These are phyloP conservation scores for Caradrina kadenii DNA, from an alignment of 2,888 invertebrate species.

Conservation along the genomic window DNA sequence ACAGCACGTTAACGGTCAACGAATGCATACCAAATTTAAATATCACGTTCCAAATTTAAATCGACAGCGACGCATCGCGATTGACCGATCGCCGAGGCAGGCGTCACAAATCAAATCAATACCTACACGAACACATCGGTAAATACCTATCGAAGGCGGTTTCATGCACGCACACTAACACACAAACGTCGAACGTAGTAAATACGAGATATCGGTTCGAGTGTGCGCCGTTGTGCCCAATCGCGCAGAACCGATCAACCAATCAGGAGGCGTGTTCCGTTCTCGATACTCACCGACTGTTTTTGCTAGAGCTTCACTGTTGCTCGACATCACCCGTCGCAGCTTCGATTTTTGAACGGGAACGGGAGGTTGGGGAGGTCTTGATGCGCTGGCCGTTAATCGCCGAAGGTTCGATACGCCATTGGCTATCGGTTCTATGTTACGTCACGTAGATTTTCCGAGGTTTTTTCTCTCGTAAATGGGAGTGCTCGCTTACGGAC, in stretches of 20 bases:
- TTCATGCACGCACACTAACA: constrained; percentile 75
- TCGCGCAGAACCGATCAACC: constrained; percentile 91
- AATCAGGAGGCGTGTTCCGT: constrained; percentile 79
- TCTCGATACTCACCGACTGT: constrained; percentile 79
- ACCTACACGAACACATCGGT: constrained; percentile 73
- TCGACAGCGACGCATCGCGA: constrained; percentile 59
- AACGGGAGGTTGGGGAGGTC: constrained; percentile 68
- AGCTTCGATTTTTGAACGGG: constrained; percentile 28
- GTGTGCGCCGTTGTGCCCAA: constrained; percentile 90
- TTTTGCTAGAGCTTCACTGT: constrained; percentile 61
- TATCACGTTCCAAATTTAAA: constrained; percentile 66
- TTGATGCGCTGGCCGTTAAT: constrained; percentile 56
- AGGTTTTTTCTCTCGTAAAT: constrained; percentile 80
- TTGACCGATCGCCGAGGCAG: constrained; percentile 66
- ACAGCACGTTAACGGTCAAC: constrained; percentile 62
- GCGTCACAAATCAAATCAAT: constrained; percentile 70
- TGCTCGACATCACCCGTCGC: constrained; percentile 21
- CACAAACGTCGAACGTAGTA: constrained; percentile 80
- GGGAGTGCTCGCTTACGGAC: constrained; percentile 70
- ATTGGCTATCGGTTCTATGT: constrained; percentile 83
- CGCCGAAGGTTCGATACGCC: constrained; percentile 85
- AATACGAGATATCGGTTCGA: constrained; percentile 88
- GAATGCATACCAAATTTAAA: constrained; percentile 69
- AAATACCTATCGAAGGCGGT: constrained; percentile 85
- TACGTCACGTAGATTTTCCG: constrained; percentile 88